phyloP scores from a whole-genome alignment of 2,888 invertebrate genomes.

The Cyrtodaria siliqua region DNA sequence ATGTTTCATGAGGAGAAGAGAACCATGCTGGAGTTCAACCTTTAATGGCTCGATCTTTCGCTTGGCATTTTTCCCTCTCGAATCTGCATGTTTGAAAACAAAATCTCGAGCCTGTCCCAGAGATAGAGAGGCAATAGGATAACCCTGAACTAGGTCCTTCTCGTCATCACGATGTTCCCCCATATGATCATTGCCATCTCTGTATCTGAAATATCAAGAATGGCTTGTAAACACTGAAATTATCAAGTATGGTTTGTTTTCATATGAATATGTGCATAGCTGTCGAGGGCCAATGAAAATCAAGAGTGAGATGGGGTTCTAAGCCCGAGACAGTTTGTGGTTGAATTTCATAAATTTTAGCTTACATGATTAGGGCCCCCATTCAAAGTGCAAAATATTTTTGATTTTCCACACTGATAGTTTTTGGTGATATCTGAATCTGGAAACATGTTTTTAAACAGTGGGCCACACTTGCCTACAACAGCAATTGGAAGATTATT shows the following conservation, averaged over 20 bases:
- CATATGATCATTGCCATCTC: slow-evolving; percentile 90
- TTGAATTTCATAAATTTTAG: no score
- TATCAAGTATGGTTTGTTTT: no score
- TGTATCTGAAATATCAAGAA: slow-evolving; percentile 89
- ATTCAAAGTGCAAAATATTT: not conserved
- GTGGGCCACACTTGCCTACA: no score
- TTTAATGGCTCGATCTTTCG: slow-evolving; percentile 86
- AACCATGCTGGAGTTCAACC: slow-evolving; percentile 89
- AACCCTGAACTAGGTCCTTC: slow-evolving; percentile 88
- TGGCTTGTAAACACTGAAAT: no score
- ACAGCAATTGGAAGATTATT: no score
- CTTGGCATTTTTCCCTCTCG: slow-evolving; percentile 74
- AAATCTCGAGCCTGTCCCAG: slow-evolving; percentile 90
- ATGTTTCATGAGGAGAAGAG: slow-evolving; percentile 90
- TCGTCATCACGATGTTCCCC: slow-evolving; percentile 92
- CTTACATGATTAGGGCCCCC: not conserved
- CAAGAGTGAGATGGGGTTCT: no score
- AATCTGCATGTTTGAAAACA: slow-evolving; percentile 88
- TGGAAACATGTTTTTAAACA: no score
- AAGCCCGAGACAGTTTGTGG: no score
- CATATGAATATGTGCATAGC: no score
- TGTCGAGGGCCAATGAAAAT: no score
- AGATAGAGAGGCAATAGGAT: slow-evolving; percentile 90
- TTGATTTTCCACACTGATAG: no score
- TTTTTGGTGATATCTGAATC: no score